Percentiles rank a stretch among this genome's conserved stretches.
Evolutionary conservation across 2,888 invertebrate species (phyloP).

Genomic region (Macropis europaea): DNA sequence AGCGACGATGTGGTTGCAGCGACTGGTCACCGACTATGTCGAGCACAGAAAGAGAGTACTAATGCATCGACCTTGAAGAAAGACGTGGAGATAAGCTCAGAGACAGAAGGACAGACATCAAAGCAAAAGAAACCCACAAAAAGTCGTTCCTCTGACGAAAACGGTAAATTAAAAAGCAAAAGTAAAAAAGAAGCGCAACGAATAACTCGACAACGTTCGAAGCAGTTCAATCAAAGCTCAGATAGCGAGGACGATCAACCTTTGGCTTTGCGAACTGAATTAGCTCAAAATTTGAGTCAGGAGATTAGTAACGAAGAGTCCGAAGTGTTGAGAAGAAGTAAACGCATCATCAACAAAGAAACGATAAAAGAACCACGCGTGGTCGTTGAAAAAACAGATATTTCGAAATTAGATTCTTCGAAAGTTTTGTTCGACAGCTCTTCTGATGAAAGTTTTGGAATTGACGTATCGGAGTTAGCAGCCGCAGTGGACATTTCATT

Average conservation of each 20-base stretch:
- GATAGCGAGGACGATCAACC: constrained; percentile 72
- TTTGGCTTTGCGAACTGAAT: constrained; percentile 56
- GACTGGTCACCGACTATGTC: constrained; percentile 85
- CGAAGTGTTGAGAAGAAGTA: constrained; percentile 62
- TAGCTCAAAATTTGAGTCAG: constrained; percentile 26
- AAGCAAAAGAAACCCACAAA: constrained; percentile 31
- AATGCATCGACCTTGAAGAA: constrained; percentile 7
- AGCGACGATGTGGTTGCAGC: constrained; percentile 84
- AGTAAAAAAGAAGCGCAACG: constrained; percentile 26
- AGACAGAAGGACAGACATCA: constrained; percentile 12
- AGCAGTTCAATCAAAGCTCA: constrained; percentile 58
- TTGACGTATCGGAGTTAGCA: constrained; percentile 71
- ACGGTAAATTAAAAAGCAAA: constrained; percentile 17
- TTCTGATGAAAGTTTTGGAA: constrained; percentile 75
- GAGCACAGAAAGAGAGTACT: constrained; percentile 81
- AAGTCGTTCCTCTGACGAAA: constrained; percentile 17
- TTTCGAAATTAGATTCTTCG: constrained; percentile 68
- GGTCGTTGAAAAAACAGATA: constrained; percentile 71
- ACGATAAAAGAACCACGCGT: constrained; percentile 62
- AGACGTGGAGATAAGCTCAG: constrained; percentile 8
- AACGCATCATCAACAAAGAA: constrained; percentile 64
- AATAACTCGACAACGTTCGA: constrained; percentile 39
- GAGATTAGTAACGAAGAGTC: constrained; percentile 47
- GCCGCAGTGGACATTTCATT: constrained; percentile 72
- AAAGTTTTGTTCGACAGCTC: constrained; percentile 72